Percentiles rank a stretch among this genome's conserved stretches.
Evolutionary conservation across 2,113 vertebrate genomes (phyloP).

Genomic region (Danio rerio): GRCz12tu NC_133182.1:28169001-28169500

Average conservation of each 20-base stretch:
- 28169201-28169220: not conserved
- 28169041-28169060: too few relatives aligned
- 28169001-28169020: too few relatives aligned
- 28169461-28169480: constrained; percentile 62
- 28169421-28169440: not conserved
- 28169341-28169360: not conserved
- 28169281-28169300: not conserved
- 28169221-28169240: not conserved
- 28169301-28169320: not conserved
- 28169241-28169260: not conserved
- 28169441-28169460: constrained; percentile 51
- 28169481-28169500: constrained; percentile 68
- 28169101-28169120: too few relatives aligned
- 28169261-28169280: not conserved
- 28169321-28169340: not conserved
- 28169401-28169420: not conserved
- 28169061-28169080: too few relatives aligned
- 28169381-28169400: not conserved
- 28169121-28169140: too few relatives aligned
- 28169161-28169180: too few relatives aligned
- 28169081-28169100: too few relatives aligned
- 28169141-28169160: too few relatives aligned
- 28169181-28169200: too few relatives aligned
- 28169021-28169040: too few relatives aligned
- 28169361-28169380: not conserved